These are phyloP conservation scores for Leguminivora glycinivorella DNA, from an alignment of 1,140 invertebrate genomes.

Conservation along the genomic window DNA sequence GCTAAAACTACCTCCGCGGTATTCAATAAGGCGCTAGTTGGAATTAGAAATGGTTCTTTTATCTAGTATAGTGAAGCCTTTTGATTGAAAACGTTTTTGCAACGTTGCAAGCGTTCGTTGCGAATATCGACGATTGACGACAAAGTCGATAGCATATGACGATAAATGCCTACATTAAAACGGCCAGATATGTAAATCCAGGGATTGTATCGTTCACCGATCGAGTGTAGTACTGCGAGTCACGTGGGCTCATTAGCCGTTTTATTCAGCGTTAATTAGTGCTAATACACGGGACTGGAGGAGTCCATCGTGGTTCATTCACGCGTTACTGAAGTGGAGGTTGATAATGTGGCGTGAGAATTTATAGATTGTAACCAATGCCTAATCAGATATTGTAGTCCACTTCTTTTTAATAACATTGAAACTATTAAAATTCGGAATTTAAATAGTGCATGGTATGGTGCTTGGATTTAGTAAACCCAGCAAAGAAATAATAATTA, in stretches of 20 bases:
- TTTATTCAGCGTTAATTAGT: slow-evolving; percentile 19
- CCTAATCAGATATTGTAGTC: no score
- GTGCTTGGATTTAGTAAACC: no score
- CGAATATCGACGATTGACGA: not conserved
- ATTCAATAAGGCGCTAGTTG: not conserved
- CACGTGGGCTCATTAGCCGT: slow-evolving; percentile 7
- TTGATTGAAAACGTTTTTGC: not conserved
- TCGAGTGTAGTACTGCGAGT: not conserved
- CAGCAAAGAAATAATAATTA: no score
- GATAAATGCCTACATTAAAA: not conserved
- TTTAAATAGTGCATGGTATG: no score
- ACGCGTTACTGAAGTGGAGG: not conserved
- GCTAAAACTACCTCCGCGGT: not conserved
- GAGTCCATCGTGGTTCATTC: not conserved
- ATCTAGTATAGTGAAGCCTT: not conserved
- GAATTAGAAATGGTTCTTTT: not conserved
- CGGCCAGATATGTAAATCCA: slow-evolving; percentile 9
- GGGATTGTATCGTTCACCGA: slow-evolving; percentile 12
- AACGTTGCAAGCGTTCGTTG: not conserved
- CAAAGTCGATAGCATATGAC: not conserved
- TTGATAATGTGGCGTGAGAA: not conserved
- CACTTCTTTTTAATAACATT: no score
- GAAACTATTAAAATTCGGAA: no score
- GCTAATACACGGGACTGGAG: not conserved
- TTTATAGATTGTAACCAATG: no score